These are phyloP conservation scores for Hypercompe scribonia DNA, from an alignment of 2,888 invertebrate species.

Conservation along the genomic window DNA sequence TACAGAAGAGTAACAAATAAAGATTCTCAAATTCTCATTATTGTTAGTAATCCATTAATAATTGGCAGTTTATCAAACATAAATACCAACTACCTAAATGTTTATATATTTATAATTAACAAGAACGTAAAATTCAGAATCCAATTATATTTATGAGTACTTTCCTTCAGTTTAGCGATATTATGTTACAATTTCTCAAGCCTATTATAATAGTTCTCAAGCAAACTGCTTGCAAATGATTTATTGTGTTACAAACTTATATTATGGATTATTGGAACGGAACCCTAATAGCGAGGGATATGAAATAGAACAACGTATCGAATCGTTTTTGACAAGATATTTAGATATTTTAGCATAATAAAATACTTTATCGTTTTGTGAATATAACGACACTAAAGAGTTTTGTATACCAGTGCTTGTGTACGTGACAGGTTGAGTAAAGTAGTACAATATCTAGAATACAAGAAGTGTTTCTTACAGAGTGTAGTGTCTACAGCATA, in stretches of 20 bases:
- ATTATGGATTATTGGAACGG: slow-evolving; percentile 12
- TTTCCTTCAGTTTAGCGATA: background rate
- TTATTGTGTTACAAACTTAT: slow-evolving; percentile 13
- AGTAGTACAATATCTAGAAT: background rate
- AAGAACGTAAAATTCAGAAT: background rate
- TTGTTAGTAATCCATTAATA: no score
- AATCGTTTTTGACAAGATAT: background rate
- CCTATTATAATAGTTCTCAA: slow-evolving; percentile 13
- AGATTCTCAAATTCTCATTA: no score
- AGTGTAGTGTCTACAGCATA: no score
- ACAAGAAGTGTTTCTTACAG: background rate
- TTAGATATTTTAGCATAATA: slow-evolving; percentile 1
- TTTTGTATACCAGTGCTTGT: no score
- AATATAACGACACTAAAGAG: background rate
- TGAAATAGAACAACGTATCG: background rate
- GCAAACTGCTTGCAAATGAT: slow-evolving; percentile 13
- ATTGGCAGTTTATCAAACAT: background rate
- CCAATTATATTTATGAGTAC: background rate
- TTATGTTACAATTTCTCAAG: slow-evolving; percentile 6
- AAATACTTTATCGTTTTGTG: background rate
- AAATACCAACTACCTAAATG: background rate
- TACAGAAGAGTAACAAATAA: no score
- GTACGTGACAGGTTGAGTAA: background rate
- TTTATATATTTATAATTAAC: background rate
- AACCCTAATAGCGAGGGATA: slow-evolving; percentile 5